phyloP scores from a whole-genome alignment of 2,797 vertebrate genomes.

The Crenichthys baileyi region DNA sequence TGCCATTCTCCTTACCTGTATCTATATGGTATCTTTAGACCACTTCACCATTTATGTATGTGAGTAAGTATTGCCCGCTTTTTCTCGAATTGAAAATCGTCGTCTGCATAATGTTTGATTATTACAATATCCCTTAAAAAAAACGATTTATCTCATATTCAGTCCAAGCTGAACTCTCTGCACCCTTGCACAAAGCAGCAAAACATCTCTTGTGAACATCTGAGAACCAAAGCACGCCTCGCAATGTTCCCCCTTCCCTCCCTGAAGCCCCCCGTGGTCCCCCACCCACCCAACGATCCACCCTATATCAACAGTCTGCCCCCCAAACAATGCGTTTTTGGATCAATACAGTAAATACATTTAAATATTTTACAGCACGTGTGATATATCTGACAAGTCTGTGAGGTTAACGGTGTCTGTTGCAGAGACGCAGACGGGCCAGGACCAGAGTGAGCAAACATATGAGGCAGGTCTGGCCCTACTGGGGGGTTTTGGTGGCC shows the following conservation, averaged over 20 bases:
- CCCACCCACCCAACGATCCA: too few species aligned
- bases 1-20: constrained; percentile 84
- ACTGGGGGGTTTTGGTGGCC: constrained; percentile 8
- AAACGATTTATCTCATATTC: constrained; percentile 48
- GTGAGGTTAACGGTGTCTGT: constrained; percentile 50
- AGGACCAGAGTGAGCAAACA: constrained; percentile 16
- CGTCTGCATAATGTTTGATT: constrained; percentile 76
- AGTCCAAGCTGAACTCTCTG: constrained; percentile 71
- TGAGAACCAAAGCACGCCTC: constrained; percentile 80
- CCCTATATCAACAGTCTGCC: background rate
- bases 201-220: constrained; percentile 70
- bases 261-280: background rate
- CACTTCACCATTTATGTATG: constrained; percentile 82
- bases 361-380: constrained; percentile 65
- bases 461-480: constrained; percentile 17
- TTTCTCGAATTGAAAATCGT: constrained; percentile 65
- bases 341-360: constrained; percentile 33
- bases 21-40: constrained; percentile 84
- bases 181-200: constrained; percentile 79
- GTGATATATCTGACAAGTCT: constrained; percentile 63
- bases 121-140: constrained; percentile 60
- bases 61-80: constrained; percentile 78
- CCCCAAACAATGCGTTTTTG: constrained; percentile 44
- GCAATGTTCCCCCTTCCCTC: background rate
- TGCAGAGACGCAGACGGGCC: constrained; percentile 61